A percentile compares a stretch with the other conserved stretches of the same genome.
phyloP scores from a whole-genome alignment of 2,797 vertebrate species.

The Alcedo quadribrachys region DNA sequence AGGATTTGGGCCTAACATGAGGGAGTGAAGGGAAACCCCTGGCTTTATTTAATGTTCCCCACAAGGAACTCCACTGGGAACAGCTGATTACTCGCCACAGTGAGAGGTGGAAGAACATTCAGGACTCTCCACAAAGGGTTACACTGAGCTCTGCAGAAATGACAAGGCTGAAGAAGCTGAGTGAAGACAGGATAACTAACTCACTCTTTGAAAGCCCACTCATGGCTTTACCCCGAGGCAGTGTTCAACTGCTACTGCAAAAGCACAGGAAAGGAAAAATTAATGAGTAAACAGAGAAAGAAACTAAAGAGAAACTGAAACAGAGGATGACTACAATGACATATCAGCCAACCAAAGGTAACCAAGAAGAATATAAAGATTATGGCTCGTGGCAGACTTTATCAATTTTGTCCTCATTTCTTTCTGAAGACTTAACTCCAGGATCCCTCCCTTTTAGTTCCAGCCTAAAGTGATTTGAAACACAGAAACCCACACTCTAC shows the following conservation, averaged over 20 bases:
- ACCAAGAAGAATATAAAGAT: not conserved
- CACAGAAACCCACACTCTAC: not conserved
- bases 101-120: not conserved
- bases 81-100: not conserved
- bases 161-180: not conserved
- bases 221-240: not conserved
- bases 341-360: not conserved
- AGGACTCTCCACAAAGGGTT: not conserved
- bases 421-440: not conserved
- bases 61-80: rapidly evolving
- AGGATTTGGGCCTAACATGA: not conserved
- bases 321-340: not conserved
- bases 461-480: not conserved
- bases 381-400: not conserved
- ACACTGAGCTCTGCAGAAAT: not conserved
- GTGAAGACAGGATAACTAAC: not conserved
- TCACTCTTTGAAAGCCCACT: not conserved
- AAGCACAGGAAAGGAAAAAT: not conserved
- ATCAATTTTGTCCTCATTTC: not conserved
- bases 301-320: not conserved
- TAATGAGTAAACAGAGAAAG: not conserved
- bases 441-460: not conserved
- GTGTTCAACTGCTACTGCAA: not conserved
- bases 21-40: not conserved
- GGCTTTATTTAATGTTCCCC: not conserved